Base-by-base conservation (phyloP, 2,797 vertebrate species). In the Atherinosoma microstoma region DNA sequence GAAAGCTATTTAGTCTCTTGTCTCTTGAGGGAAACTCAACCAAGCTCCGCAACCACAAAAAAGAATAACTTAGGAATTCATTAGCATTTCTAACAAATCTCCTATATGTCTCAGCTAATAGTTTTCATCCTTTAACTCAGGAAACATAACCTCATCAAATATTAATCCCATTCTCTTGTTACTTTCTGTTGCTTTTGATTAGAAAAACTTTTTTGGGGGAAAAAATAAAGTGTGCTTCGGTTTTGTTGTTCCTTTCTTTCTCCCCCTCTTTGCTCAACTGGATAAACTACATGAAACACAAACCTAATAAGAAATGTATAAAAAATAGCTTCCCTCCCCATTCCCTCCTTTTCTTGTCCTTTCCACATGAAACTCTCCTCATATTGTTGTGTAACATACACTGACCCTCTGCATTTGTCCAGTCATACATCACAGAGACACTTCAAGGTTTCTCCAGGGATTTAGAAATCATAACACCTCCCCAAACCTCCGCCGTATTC, bases 141-240 rank as follows among this genome's bases (percentile, higher is more conserved):
- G 83, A 82, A 89, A 89, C 86, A 92, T 66, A 86, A 79, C 79
- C 87, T 91, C 82, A 92, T 93, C 62, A 90, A 93, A 90, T 87
- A 93, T 92, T 87, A 82, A 92, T 86, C 66, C 67, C 62, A 64
- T 70, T 66, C 67, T 75, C 56, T 70, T 86, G 83, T 87, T 85
- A 71, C 82, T 80, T 87, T 80, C 78, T 67, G 68, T 89, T 82
- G 76, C 64, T 71, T 57, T 63, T 77, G 76, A 88, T 88, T 68
- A 58, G 70, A n/a, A 73, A 79, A 83, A 80, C 64, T 1, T 81
- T 0, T 81, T 51, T 64, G 68, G 58, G 38, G 56, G 58, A 67
- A 56, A 60, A 69, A 56, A 62, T n/a, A 76, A 79, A 85, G 75
- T 27, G 40, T 64, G 67, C 49, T 74, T 71, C 64, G 69, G 67